Percentiles rank a stretch among this genome's conserved stretches.
Conservation (phyloP, 2,888 invertebrate species). For the Hermaeophaga mercurialis region DNA sequence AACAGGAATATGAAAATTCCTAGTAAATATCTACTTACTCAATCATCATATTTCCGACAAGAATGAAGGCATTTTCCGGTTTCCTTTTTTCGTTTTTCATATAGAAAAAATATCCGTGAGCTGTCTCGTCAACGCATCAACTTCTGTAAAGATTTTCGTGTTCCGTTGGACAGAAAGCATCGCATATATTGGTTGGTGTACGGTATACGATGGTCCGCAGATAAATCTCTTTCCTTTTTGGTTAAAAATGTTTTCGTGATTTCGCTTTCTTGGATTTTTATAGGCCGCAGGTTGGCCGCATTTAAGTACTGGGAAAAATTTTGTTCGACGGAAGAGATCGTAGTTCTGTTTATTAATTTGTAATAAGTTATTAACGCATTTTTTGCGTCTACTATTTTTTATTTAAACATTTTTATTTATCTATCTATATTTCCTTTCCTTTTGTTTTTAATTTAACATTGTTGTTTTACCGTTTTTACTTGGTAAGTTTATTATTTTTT, state of each 20-base stretch:
- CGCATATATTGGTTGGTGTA: slow-evolving; percentile 11
- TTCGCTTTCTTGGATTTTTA: slow-evolving; percentile 12
- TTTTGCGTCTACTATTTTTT: too few species aligned
- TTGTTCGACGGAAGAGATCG: too few species aligned
- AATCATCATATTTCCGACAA: slow-evolving; percentile 4
- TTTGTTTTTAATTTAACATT: too few species aligned
- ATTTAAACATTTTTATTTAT: too few species aligned
- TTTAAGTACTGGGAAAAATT: too few species aligned
- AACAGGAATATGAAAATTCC: neutral
- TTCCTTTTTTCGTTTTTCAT: slow-evolving; percentile 7
- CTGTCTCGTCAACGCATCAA: slow-evolving; percentile 15
- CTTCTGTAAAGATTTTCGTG: slow-evolving; percentile 13
- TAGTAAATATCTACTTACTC: neutral
- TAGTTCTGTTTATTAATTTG: too few species aligned
- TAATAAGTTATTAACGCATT: too few species aligned
- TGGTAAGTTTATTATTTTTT: too few species aligned
- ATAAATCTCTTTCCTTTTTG: slow-evolving; percentile 15
- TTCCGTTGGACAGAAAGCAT: slow-evolving; percentile 12
- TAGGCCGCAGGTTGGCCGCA: neutral
- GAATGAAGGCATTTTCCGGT: neutral
- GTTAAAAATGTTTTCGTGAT: slow-evolving; percentile 21
- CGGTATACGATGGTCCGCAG: slow-evolving; percentile 9
- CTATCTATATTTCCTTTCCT: too few species aligned
- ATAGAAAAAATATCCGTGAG: slow-evolving; percentile 8
- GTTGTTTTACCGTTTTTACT: too few species aligned